phyloP scores from a whole-genome alignment of 1,140 invertebrate species.

The Leguminivora glycinivorella region DNA sequence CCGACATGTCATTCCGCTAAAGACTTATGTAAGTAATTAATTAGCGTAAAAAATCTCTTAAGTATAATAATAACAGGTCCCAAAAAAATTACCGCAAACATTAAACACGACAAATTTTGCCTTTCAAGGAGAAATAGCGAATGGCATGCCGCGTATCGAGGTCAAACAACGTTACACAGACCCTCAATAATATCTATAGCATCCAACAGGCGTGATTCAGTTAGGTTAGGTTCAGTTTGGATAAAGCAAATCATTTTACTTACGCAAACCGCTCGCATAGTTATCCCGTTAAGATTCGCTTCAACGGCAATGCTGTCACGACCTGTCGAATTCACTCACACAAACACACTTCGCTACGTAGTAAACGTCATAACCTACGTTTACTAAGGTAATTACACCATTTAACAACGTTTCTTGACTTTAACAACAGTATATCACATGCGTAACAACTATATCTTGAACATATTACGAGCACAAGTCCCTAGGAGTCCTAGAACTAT shows the following conservation, averaged over 20 bases:
- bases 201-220: slow-evolving; percentile 46
- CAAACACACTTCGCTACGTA: slow-evolving; percentile 49
- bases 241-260: slow-evolving; percentile 64
- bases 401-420: slow-evolving; percentile 57
- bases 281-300: slow-evolving; percentile 74
- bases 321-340: slow-evolving; percentile 62
- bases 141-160: slow-evolving; percentile 51
- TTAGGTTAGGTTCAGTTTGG: slow-evolving; percentile 51
- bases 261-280: slow-evolving; percentile 61
- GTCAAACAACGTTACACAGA: slow-evolving; percentile 43
- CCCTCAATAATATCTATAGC: slow-evolving; percentile 37
- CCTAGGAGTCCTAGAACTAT: slow-evolving; percentile 58
- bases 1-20: no score
- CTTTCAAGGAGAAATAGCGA: slow-evolving; percentile 52
- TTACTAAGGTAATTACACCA: slow-evolving; percentile 69
- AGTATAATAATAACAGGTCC: neutral
- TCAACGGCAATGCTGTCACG: slow-evolving; percentile 70
- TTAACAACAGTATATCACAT: slow-evolving; percentile 60
- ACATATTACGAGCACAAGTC: slow-evolving; percentile 51
- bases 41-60: no score
- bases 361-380: slow-evolving; percentile 75
- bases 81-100: slow-evolving; percentile 39
- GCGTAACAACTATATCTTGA: slow-evolving; percentile 51
- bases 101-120: slow-evolving; percentile 37
- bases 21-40: no score